Conservation (phyloP, 1,140 invertebrate species). For the Drosophila nigromelanica region DNA sequence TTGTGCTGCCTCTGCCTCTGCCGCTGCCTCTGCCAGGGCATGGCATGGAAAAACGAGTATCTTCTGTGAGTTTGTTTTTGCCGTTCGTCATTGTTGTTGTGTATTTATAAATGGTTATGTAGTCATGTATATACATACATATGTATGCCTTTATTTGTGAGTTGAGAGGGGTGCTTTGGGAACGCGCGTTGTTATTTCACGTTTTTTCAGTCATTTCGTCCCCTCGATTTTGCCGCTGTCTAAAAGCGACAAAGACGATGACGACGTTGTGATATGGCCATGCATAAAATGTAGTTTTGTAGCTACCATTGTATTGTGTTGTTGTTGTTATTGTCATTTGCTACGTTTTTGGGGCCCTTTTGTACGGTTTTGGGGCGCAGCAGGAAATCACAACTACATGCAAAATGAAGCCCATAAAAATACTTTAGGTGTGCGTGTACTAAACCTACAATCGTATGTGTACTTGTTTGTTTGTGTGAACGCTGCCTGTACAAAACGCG, state of each 20-base stretch:
- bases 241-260: slow-evolving; percentile 14
- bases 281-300: slow-evolving; percentile 75
- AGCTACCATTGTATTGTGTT: slow-evolving; percentile 42
- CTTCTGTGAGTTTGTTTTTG: slow-evolving; percentile 57
- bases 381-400: slow-evolving; percentile 68
- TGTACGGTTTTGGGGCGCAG: slow-evolving; percentile 67
- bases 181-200: slow-evolving; percentile 69
- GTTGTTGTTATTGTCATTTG: slow-evolving; percentile 38
- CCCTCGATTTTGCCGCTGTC: background rate
- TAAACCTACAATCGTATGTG: slow-evolving; percentile 18
- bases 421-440: slow-evolving; percentile 19
- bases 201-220: slow-evolving; percentile 36
- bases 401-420: slow-evolving; percentile 45
- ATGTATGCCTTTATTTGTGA: background rate
- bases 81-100: slow-evolving; percentile 54
- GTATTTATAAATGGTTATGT: slow-evolving; percentile 76
- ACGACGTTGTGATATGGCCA: slow-evolving; percentile 61
- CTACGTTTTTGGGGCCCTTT: slow-evolving; percentile 37
- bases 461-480: slow-evolving; percentile 38
- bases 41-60: slow-evolving; percentile 76
- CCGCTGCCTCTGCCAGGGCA: slow-evolving; percentile 51
- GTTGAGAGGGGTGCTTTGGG: slow-evolving; percentile 57
- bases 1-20: slow-evolving; percentile 47
- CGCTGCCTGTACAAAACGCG: slow-evolving; percentile 41
- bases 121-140: slow-evolving; percentile 50